phyloP scores from a whole-genome alignment of 2,888 invertebrate genomes.

The Rhyacophila evoluta region DNA sequence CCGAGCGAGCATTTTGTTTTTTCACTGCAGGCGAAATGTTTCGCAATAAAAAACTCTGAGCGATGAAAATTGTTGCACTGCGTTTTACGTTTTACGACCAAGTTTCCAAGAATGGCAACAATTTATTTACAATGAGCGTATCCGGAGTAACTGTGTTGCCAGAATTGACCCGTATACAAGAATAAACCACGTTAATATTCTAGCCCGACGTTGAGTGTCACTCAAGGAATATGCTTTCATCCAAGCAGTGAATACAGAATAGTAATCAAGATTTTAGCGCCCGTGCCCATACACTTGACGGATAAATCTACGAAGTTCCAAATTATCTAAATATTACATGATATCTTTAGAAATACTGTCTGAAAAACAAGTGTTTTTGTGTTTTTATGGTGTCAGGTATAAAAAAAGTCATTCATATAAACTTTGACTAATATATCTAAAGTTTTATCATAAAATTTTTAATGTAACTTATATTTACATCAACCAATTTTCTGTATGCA shows the following conservation, averaged over 20 bases:
- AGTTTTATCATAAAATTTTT: too few relatives aligned
- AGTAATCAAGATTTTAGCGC: background rate
- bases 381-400: too few relatives aligned
- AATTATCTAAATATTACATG: too few relatives aligned
- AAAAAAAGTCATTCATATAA: too few relatives aligned
- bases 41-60: background rate
- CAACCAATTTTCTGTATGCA: too few relatives aligned
- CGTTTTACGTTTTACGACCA: background rate
- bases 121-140: slow-evolving; percentile 4
- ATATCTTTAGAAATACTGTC: too few relatives aligned
- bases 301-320: too few relatives aligned
- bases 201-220: background rate
- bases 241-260: background rate
- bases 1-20: background rate
- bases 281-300: too few relatives aligned
- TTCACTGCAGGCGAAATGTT: background rate
- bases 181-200: slow-evolving; percentile 13
- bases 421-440: too few relatives aligned
- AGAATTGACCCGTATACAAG: background rate
- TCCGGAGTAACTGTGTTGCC: background rate
- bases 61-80: background rate
- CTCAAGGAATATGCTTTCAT: background rate
- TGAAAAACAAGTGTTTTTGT: too few relatives aligned
- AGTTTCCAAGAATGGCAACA: background rate
- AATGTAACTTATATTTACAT: too few relatives aligned